Base-by-base conservation (phyloP, 2,888 invertebrate species). In the Apodemia duryi region DNA sequence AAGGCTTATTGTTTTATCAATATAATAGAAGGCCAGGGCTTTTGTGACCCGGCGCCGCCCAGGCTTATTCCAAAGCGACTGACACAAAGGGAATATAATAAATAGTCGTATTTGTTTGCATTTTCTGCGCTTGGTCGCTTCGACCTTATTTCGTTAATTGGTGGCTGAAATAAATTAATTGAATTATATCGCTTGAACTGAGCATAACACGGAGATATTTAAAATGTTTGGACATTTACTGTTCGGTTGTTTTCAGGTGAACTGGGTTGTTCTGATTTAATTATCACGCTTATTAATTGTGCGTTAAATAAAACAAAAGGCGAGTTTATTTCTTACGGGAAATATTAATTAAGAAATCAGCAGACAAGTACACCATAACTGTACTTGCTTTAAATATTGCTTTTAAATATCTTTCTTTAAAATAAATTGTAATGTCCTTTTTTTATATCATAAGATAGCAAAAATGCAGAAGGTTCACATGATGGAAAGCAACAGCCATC, bases 1-100 rank as follows among this genome's bases (percentile, higher is more conserved):
- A 88, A 86, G 79, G 80, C 79, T 81, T 83, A 90, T 91, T 91
- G 91, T 91, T 91, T 91, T 91, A 90, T 81, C 80, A 73, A 78
- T 69, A 89, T 87, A 91, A 91, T 88, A 84, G 89, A 74, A 73
- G 67, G 77, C 73, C 57, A 54, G 64, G 66, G 70, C 81, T 75
- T 83, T 88, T 88, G 89, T 88, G 76, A 67, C 67, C 70, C 70
- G 78, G 80, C 82, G 78, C 86, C 88, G 89, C 90, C 90, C 88
- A 77, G 78, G 71, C 72, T 82, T 75, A 79, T 77, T 80, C 75
- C 77, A 70, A 74, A 73, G 74, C 74, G 75, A 71, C 74, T 76
- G 81, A 83, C 77, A 83, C 90, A 91, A 91, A 82, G 86, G 80
- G 77, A 79, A 83, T 88, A 88, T 87, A 88, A 91, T 91, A 91